Evolutionary conservation across 2,797 vertebrate genomes (phyloP).

Genomic region (Microhierax caerulescens): DNA sequence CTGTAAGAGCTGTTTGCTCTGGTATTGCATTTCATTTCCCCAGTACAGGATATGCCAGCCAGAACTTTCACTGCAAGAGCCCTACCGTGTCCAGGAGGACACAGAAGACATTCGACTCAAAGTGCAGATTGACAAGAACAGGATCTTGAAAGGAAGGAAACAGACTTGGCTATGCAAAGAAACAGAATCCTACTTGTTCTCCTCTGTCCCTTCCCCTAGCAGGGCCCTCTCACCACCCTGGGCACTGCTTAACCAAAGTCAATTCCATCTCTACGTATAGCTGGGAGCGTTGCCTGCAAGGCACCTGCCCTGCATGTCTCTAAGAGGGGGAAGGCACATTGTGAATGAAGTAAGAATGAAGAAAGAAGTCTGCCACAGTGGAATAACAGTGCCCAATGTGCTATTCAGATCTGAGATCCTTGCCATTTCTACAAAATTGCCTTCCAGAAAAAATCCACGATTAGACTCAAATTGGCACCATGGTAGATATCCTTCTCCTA

Average conservation of each 20-base stretch:
- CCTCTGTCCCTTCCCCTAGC: not conserved
- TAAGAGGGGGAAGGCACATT: not conserved
- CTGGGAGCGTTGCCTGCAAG: not conserved
- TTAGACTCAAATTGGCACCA: not conserved
- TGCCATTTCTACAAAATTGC: not conserved
- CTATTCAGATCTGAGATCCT: not conserved
- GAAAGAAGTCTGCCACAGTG: not conserved
- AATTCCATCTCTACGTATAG: not conserved
- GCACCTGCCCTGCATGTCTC: not conserved
- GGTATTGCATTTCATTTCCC: not conserved
- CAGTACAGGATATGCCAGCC: not conserved
- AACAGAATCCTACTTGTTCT: constrained; percentile 8
- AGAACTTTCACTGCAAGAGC: not conserved
- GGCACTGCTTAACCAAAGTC: not conserved
- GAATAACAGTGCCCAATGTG: not conserved
- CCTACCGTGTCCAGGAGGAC: not conserved
- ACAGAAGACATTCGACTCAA: not conserved
- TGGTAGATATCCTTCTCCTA: not conserved
- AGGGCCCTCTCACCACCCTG: not conserved
- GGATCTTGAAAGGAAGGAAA: constrained; percentile 46
- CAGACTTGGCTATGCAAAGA: constrained; percentile 23
- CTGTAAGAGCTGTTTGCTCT: not conserved
- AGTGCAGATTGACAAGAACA: constrained; percentile 38
- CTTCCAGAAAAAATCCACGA: not conserved
- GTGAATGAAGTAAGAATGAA: not conserved